Evolutionary conservation across 2,888 invertebrate genomes (phyloP).

Genomic region (Lycophotia porphyrea): DNA sequence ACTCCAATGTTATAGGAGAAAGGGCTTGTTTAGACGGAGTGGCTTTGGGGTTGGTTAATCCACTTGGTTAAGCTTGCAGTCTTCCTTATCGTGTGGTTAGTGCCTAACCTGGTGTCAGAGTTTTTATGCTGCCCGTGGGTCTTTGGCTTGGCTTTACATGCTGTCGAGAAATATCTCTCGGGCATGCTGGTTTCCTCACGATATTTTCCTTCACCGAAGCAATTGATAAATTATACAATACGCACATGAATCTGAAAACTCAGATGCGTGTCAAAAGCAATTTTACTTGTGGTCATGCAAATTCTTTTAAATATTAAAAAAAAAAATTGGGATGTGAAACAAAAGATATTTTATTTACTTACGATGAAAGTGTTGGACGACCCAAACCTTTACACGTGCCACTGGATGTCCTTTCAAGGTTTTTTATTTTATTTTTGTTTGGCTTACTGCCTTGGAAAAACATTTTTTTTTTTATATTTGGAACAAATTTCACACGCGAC

Average conservation of each 20-base stretch:
- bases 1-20: slow-evolving; percentile 35
- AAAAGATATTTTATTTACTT: neutral
- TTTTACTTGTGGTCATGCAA: neutral
- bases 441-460: no score
- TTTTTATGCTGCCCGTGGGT: no score
- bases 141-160: no score
- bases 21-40: slow-evolving; percentile 2
- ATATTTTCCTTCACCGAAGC: no score
- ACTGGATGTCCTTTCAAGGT: neutral
- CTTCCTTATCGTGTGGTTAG: no score
- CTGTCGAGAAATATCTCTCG: no score
- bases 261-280: neutral
- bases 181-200: no score
- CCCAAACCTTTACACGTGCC: neutral
- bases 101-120: no score
- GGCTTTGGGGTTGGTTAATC: slow-evolving; percentile 22
- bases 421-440: slow-evolving; percentile 6
- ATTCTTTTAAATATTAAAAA: no score
- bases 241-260: no score
- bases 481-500: neutral
- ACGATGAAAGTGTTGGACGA: neutral
- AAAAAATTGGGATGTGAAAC: neutral
- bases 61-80: neutral
- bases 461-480: slow-evolving; percentile 7
- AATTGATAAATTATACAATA: no score